Evolutionary conservation across 2,888 invertebrate species (phyloP).

Genomic region (Patella ulyssiponensis): DNA sequence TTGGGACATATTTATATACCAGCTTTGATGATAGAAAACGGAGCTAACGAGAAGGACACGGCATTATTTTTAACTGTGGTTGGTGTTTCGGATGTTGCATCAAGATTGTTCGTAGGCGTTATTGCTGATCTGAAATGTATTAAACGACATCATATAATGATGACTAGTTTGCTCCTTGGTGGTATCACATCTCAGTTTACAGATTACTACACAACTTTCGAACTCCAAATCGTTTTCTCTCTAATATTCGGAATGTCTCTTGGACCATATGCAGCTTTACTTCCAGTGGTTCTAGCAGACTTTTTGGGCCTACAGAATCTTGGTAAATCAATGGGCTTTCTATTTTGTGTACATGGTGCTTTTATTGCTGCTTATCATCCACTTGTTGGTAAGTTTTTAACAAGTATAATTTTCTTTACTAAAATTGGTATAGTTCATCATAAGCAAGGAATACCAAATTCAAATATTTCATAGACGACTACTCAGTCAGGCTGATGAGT

Average conservation of each 20-base stretch:
- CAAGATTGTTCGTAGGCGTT: conserved; percentile 25
- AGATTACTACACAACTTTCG: conserved; percentile 35
- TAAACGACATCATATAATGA: conserved; percentile 28
- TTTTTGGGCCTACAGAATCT: conserved; percentile 48
- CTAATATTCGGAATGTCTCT: conserved; percentile 45
- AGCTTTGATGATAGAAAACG: conserved; percentile 1
- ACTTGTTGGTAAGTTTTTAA: conserved; percentile 40
- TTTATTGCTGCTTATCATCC: conserved; percentile 40
- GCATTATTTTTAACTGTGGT: conserved; percentile 27
- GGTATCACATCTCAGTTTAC: conserved; percentile 19
- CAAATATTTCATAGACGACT: too few relatives aligned
- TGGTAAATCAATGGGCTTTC: conserved; percentile 42
- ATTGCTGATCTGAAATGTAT: conserved; percentile 30
- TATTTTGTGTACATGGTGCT: conserved; percentile 39
- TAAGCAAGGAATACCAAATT: too few relatives aligned
- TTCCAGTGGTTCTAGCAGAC: conserved; percentile 47
- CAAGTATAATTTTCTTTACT: background rate
- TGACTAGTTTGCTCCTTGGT: conserved; percentile 16
- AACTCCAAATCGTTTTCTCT: conserved; percentile 37
- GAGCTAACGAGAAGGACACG: conserved; percentile 18
- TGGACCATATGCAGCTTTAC: conserved; percentile 44
- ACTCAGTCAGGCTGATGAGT: too few relatives aligned
- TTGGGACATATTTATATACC: background rate
- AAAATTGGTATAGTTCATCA: too few relatives aligned
- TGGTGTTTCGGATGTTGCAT: conserved; percentile 30